A percentile compares a stretch with the other conserved stretches of the same genome.
Evolutionary conservation across 1,140 invertebrate species (phyloP).

Genomic region (Hyphantria cunea): DNA sequence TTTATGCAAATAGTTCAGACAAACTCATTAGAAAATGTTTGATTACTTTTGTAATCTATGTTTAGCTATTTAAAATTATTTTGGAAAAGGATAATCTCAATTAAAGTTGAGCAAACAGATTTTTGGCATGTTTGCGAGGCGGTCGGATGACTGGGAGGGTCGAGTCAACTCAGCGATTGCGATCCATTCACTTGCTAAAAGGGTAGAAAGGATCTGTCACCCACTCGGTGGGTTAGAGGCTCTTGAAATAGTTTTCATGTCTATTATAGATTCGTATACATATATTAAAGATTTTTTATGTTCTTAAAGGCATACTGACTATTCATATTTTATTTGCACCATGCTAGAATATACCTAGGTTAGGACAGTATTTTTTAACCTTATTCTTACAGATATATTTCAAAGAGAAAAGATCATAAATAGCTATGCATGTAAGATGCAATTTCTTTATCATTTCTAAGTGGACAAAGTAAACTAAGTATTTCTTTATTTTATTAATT

Average conservation of each 20-base stretch:
- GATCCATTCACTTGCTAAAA: constrained; percentile 34
- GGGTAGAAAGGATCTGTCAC: constrained; percentile 31
- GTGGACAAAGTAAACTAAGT: no score
- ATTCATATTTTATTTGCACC: neutral
- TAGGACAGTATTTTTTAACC: no score
- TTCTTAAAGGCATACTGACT: neutral
- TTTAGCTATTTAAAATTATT: constrained; percentile 38
- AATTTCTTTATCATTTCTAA: no score
- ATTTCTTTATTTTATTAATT: no score
- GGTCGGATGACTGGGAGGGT: constrained; percentile 14
- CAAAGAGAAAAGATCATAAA: no score
- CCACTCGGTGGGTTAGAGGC: constrained; percentile 18
- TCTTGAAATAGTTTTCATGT: constrained; percentile 37
- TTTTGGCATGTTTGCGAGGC: constrained; percentile 27
- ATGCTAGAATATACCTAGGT: neutral
- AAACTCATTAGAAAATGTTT: constrained; percentile 20
- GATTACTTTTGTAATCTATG: constrained; percentile 23
- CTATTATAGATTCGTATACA: constrained; percentile 31
- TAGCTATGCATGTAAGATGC: no score
- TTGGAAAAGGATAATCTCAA: constrained; percentile 41
- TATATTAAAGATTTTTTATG: constrained; percentile 6
- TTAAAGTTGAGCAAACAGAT: constrained; percentile 43
- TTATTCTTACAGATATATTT: no score
- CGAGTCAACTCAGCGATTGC: constrained; percentile 32
- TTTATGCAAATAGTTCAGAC: constrained; percentile 2